These are phyloP conservation scores for Pogonophryne albipinna DNA, from an alignment of 2,797 vertebrate genomes.

Conservation along the genomic window DNA sequence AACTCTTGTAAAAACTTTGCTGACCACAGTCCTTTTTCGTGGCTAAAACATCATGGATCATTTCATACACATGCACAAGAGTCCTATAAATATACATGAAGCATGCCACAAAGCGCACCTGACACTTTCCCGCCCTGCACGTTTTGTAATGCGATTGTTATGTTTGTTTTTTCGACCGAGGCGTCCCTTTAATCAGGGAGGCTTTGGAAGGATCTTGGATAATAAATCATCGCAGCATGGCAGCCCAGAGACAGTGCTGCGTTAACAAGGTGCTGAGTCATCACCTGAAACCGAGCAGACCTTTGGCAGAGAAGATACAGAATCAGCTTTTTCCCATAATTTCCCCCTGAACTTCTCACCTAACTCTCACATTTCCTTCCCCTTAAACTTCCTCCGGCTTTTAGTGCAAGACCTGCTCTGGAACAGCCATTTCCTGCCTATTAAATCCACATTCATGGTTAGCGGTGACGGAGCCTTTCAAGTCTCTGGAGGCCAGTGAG, in stretches of 20 bases:
- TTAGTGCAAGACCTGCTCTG: constrained; percentile 19
- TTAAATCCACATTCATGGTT: constrained; percentile 64
- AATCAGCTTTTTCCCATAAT: constrained; percentile 66
- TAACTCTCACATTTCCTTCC: constrained; percentile 5
- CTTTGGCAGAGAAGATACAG: constrained; percentile 69
- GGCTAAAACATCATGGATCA: constrained; percentile 10
- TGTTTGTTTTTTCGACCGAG: constrained; percentile 50
- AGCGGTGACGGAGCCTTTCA: constrained; percentile 33
- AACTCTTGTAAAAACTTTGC: not conserved
- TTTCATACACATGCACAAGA: constrained; percentile 30
- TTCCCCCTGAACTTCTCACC: constrained; percentile 57
- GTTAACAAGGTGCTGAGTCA: constrained; percentile 80
- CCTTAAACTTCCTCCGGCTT: constrained; percentile 9
- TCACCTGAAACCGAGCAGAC: constrained; percentile 68
- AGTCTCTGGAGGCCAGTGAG: constrained; percentile 42
- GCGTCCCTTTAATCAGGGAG: constrained; percentile 63
- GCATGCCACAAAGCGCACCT: constrained; percentile 16
- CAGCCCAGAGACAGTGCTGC: constrained; percentile 47
- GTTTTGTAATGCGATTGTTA: constrained; percentile 61
- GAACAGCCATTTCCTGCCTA: constrained; percentile 56
- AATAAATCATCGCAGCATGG: constrained; percentile 76
- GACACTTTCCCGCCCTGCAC: constrained; percentile 42
- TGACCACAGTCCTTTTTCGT: constrained; percentile 18
- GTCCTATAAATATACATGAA: constrained; percentile 50
- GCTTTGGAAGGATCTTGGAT: constrained; percentile 59